Evolutionary conservation across 2,113 vertebrate genomes (phyloP), one percentile per base, ranked within the genome.

Genomic region (Paraplagusia blochii): DNA sequence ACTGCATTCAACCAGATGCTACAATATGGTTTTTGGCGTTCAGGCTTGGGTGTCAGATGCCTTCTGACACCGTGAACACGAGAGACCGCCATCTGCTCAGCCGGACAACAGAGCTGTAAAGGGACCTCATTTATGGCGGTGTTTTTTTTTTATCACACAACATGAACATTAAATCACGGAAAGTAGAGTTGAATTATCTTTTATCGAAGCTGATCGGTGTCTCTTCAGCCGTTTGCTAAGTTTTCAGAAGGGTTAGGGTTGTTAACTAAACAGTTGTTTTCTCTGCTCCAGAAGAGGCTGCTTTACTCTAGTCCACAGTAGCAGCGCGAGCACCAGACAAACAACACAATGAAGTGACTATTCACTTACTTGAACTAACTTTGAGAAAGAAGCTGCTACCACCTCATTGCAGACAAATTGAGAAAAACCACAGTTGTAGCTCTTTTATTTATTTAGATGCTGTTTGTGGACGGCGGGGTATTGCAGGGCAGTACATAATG

Each of bases 1-100:
- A 73, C 69, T 70, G 75, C 57, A 12, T 54, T 47, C 66, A 77
- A 71, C 74, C 75, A 84, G 79, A 70, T 82, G 77, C 68, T 64
- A 63, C 77, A 72, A 61, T 66, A 74, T 73, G 79, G 46, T 74
- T 72, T 64, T 45, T 77, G 71, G 74, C 69, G 69, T 67, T 56
- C 6, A 13, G 63, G 63, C 66, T 66, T n/a, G 48, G 60, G 73
- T 81, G 82, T 76, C 63, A 64, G 44, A 60, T 47, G 64, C 52
- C 61, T 69, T 58, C 34, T 83, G 77, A 84, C 77, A 69, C 75
- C 18, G 52, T 74, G 46, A 60, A 63, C 54, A 53, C 58, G n/a
- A 19, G 56, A 55, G 65, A 70, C 42, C 53, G 56, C 75, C 72
- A 77, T 81, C 74, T 82, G 77, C 59, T 59, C 70, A 73, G 61